Conservation (phyloP, 2,113 vertebrate species). For the Ardeotis arabs region DNA sequence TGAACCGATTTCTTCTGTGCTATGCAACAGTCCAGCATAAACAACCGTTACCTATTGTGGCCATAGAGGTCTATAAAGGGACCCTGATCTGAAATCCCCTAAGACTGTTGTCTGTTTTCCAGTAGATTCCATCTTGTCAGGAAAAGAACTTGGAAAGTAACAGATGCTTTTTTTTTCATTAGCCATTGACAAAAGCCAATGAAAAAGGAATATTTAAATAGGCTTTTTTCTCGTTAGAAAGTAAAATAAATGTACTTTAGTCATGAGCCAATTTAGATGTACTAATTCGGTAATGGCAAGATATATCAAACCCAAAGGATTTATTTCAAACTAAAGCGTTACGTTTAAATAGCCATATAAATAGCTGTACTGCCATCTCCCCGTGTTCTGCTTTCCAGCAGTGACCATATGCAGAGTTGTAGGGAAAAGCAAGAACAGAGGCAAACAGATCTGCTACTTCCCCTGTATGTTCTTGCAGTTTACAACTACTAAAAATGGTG, state of each 20-base stretch:
- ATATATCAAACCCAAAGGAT: background rate
- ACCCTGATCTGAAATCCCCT: background rate
- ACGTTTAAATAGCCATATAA: background rate
- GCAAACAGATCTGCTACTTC: background rate
- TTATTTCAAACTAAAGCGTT: background rate
- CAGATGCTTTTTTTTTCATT: background rate
- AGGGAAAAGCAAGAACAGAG: background rate
- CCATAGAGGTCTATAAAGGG: background rate
- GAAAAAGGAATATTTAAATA: background rate
- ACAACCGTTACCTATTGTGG: background rate
- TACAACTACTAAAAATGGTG: background rate
- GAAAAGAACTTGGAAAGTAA: background rate
- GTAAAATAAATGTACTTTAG: background rate
- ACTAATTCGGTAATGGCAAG: background rate
- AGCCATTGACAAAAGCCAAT: background rate
- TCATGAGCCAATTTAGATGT: background rate
- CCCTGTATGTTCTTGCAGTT: background rate
- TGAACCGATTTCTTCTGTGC: background rate
- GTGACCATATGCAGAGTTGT: accelerated
- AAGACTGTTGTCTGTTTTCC: background rate
- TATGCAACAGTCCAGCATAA: background rate
- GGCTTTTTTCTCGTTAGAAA: background rate
- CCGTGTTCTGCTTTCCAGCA: background rate
- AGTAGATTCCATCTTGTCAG: background rate
- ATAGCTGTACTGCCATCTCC: background rate